These are phyloP conservation scores for Verasper variegatus DNA, from an alignment of 2,113 vertebrate species.

Conservation along the genomic window DNA sequence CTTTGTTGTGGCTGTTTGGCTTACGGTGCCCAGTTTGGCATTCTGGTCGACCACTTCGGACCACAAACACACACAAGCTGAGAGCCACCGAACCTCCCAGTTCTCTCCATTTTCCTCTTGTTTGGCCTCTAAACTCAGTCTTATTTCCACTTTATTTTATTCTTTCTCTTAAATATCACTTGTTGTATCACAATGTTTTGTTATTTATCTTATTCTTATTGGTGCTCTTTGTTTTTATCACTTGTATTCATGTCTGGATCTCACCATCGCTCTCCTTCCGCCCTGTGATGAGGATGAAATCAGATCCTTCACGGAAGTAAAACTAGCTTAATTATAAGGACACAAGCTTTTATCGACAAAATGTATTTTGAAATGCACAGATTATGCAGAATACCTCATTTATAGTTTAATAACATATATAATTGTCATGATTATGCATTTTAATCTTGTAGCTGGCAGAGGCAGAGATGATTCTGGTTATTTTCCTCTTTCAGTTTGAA, in stretches of 20 bases:
- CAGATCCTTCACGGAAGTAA: neutral
- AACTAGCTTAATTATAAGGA: neutral
- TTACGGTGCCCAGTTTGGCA: conserved; percentile 70
- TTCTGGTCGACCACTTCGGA: conserved; percentile 66
- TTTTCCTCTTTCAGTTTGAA: no score
- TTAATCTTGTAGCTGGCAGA: no score
- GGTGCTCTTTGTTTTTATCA: neutral
- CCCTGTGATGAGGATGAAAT: neutral
- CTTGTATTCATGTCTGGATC: neutral
- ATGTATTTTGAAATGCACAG: no score
- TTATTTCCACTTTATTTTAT: neutral
- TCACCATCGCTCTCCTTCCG: neutral
- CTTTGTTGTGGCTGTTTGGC: conserved; percentile 56
- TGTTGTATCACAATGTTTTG: neutral
- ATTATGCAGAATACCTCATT: neutral
- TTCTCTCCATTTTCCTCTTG: conserved; percentile 9
- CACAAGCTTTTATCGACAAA: neutral
- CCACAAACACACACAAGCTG: conserved; percentile 36
- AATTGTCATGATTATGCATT: no score
- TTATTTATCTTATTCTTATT: no score
- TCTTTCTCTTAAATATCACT: neutral
- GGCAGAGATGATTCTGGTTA: no score
- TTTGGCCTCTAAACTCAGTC: no score
- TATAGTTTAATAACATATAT: no score
- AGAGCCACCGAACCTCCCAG: conserved; percentile 25